Conservation (phyloP, 2,797 vertebrate species). For the Coilia nasus region DNA sequence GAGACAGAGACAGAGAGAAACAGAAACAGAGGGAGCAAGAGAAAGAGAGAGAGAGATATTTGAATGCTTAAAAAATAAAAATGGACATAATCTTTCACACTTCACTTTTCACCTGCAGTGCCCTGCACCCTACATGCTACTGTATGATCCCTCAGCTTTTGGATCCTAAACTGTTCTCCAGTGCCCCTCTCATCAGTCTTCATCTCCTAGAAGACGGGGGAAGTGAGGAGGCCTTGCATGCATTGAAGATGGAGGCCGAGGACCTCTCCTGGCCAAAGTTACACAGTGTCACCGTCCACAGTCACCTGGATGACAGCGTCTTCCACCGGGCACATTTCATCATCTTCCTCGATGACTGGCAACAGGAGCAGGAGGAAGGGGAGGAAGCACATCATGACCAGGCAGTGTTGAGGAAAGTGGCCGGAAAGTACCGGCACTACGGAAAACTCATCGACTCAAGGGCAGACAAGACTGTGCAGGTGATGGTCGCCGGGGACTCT, state of each 20-base stretch:
- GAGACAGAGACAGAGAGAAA: background rate
- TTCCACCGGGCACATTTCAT: conserved; percentile 83
- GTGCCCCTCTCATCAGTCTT: conserved; percentile 73
- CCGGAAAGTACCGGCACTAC: conserved; percentile 73
- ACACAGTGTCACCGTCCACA: conserved; percentile 75
- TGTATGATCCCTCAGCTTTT: conserved; percentile 82
- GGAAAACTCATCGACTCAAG: conserved; percentile 79
- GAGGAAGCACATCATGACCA: conserved; percentile 51
- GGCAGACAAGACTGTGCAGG: conserved; percentile 74
- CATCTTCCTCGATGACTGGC: conserved; percentile 82
- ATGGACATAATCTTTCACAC: background rate
- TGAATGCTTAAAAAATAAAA: background rate
- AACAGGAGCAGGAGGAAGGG: background rate
- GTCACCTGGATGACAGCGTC: conserved; percentile 63
- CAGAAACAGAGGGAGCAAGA: background rate
- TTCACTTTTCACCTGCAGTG: conserved; percentile 67
- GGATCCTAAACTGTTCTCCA: conserved; percentile 78
- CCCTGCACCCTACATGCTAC: conserved; percentile 72
- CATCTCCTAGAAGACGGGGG: conserved; percentile 78
- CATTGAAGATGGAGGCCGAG: conserved; percentile 72
- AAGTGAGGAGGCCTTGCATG: conserved; percentile 61
- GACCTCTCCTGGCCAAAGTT: conserved; percentile 79
- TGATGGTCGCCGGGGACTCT: conserved; percentile 82
- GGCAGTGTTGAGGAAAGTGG: conserved; percentile 57
- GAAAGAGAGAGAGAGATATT: background rate